These are phyloP conservation scores for Campylomormyrus numenius DNA, from an alignment of 2,113 vertebrate genomes.

Conservation along the genomic window DNA sequence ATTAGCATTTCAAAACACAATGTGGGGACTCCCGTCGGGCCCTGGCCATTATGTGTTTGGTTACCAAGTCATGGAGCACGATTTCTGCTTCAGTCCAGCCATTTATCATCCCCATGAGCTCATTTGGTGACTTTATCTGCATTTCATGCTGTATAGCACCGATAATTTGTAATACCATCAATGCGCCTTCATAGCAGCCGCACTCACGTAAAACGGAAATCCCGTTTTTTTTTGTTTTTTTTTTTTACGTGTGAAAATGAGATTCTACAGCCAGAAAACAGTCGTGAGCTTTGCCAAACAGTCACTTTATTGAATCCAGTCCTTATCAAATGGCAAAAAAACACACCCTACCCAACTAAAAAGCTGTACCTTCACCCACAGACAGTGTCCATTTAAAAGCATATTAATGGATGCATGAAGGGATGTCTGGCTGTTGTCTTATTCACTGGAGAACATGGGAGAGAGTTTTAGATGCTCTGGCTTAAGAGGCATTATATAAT, in stretches of 20 bases:
- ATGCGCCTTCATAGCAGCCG: background rate
- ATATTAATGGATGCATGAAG: conserved; percentile 10
- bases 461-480: background rate
- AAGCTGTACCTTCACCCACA: conserved; percentile 11
- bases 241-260: background rate
- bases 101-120: background rate
- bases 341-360: background rate
- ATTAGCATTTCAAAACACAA: conserved; percentile 34
- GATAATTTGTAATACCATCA: background rate
- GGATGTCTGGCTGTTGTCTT: conserved; percentile 11
- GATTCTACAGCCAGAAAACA: background rate
- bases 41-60: background rate
- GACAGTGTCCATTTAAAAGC: background rate
- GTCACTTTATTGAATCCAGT: conserved; percentile 11
- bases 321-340: background rate
- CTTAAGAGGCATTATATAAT: background rate
- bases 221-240: background rate
- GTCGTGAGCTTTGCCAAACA: background rate
- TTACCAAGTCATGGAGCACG: background rate
- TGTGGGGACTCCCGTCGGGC: background rate
- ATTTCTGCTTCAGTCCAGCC: background rate
- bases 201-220: background rate
- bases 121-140: background rate
- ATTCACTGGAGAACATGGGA: background rate
- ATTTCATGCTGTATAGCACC: background rate